Conservation (phyloP, 2,113 vertebrate species). For the Candoia aspera region DNA sequence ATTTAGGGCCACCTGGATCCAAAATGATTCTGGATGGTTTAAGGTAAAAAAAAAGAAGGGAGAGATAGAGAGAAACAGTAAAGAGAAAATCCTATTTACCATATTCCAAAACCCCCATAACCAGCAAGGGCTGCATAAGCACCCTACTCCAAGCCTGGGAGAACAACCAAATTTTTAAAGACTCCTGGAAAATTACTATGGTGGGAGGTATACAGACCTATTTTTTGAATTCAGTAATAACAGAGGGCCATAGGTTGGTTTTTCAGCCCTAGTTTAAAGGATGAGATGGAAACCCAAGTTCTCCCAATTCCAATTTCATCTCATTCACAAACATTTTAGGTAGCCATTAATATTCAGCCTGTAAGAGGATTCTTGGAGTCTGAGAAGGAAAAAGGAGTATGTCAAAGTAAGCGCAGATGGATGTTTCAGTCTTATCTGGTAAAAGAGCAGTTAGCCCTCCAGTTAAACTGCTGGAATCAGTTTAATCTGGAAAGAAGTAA, state of each 20-base stretch:
- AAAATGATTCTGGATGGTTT: too few relatives aligned
- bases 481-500: background rate
- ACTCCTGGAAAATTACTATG: background rate
- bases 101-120: background rate
- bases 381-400: background rate
- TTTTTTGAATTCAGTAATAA: background rate
- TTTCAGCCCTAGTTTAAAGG: background rate
- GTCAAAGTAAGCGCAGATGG: background rate
- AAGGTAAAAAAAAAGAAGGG: background rate
- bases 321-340: background rate
- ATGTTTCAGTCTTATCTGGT: background rate
- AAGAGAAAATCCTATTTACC: background rate
- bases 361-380: background rate
- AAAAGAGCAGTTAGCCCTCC: background rate
- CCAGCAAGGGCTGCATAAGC: background rate
- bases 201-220: background rate
- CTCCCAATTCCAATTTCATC: background rate
- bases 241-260: background rate
- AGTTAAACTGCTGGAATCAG: background rate
- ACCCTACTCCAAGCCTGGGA: background rate
- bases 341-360: background rate
- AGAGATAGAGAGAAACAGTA: background rate
- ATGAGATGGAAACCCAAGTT: background rate
- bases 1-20: background rate
- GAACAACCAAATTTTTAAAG: background rate